Evolutionary conservation across 1,140 invertebrate species (phyloP), one percentile per base, ranked within the genome.

Genomic region (Philotrypesis tridentata): DNA sequence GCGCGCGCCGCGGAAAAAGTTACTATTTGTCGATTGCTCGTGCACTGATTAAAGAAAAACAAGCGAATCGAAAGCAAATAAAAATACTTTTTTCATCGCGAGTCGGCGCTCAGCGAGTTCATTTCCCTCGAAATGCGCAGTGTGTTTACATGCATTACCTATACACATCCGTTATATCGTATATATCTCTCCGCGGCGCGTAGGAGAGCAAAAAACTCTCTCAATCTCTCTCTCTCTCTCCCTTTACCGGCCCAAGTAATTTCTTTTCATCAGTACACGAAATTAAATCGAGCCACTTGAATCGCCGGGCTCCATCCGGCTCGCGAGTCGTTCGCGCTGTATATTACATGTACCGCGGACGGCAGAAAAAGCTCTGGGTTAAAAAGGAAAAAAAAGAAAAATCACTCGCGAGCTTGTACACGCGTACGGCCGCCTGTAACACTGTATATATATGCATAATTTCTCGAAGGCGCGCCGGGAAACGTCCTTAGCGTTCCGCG

Each of bases 401-500:
- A n/a, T n/a, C n/a, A n/a, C n/a, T n/a, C n/a, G n/a, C n/a, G 12
- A 33, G 65, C 23, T 1, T 31, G 55, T 65, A 8, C 23, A 25
- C n/a, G 33, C 2, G 21, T 55, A 60, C n/a, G n/a, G n/a, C n/a
- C n/a, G n/a, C n/a, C n/a, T n/a, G n/a, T n/a, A n/a, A n/a, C n/a
- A n/a, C n/a, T n/a, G n/a, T n/a, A n/a, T n/a, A n/a, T n/a, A n/a
- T n/a, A n/a, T n/a, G n/a, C n/a, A n/a, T 70, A 70, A 79, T 79
- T 79, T 65, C 65, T 25, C 4, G 84, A 82, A 85, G 80, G 79
- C 60, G 61, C 85, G 82, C 84, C 31, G 27, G 83, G 74, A 83
- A 88, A 86, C 85, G 82, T 87, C 82, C 73, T 75, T 77, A 23
- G 70, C 82, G 87, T 87, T 87, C 84, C 85, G 82, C 86, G 74